A percentile compares a stretch with the other conserved stretches of the same genome.
Evolutionary conservation across 2,113 vertebrate genomes (phyloP).

Genomic region (Toxotes jaculatrix): DNA sequence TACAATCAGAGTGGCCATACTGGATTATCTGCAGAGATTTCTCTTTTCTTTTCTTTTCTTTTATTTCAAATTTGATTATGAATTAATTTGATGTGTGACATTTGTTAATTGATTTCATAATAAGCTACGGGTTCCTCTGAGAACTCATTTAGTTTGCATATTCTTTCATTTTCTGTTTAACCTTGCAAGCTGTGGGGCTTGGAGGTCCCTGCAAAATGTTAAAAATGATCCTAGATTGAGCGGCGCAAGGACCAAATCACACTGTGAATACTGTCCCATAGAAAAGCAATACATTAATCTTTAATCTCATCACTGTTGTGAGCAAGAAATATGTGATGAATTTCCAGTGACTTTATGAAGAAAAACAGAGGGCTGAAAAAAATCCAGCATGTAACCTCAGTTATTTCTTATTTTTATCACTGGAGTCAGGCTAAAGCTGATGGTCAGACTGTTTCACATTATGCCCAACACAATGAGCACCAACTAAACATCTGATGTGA

Average conservation of each 20-base stretch:
- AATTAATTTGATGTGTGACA: conserved; percentile 33
- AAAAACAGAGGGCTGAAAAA: not conserved
- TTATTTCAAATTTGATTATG: not conserved
- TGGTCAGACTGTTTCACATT: not conserved
- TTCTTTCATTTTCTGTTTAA: conserved; percentile 28
- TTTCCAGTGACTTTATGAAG: not conserved
- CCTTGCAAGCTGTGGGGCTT: conserved; percentile 8
- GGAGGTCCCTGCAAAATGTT: not conserved
- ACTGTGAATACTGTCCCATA: not conserved
- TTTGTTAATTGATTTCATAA: conserved; percentile 47
- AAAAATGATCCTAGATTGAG: not conserved
- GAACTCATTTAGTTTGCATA: conserved; percentile 26
- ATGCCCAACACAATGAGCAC: not conserved
- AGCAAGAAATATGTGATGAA: not conserved
- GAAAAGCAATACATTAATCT: not conserved
- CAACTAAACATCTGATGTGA: not conserved
- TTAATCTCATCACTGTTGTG: not conserved
- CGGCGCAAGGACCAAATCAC: not conserved
- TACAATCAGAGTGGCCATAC: not conserved
- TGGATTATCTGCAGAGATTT: not conserved
- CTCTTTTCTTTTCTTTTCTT: not conserved
- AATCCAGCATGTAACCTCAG: not conserved
- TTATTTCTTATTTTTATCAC: not conserved
- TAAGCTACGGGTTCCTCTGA: conserved; percentile 16
- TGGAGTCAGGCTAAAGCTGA: not conserved